These are phyloP conservation scores for Arge pagana DNA, from an alignment of 2,888 invertebrate species.

Conservation along the genomic window DNA sequence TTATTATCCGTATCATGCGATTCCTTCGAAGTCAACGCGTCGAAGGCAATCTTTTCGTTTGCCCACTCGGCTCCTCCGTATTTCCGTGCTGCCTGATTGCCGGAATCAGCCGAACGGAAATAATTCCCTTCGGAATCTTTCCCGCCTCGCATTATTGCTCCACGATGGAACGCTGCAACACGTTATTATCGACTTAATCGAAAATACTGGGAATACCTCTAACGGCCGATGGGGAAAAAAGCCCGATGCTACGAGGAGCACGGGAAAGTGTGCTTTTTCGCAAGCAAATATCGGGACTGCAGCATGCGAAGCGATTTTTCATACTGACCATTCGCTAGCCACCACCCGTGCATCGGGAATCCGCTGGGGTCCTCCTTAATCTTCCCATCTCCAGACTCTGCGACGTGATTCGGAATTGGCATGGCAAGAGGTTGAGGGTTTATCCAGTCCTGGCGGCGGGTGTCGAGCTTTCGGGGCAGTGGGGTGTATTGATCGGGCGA, in stretches of 20 bases:
- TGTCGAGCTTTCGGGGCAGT: conserved; percentile 38
- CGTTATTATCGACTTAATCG: not conserved
- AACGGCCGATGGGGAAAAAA: no score
- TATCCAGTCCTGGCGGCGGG: conserved; percentile 42
- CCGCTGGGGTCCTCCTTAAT: no score
- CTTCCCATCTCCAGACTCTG: no score
- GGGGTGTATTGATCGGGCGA: conserved; percentile 54
- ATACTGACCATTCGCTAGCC: no score
- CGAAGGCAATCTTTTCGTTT: conserved; percentile 9
- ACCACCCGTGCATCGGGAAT: no score
- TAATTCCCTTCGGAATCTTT: not conserved
- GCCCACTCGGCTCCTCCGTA: conserved; percentile 1
- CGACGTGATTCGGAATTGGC: conserved; percentile 7
- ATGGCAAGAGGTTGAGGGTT: conserved; percentile 29
- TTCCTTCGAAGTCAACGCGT: conserved; percentile 1
- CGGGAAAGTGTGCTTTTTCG: no score
- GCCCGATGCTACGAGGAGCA: no score
- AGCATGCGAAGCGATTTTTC: no score
- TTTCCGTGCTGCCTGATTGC: conserved; percentile 1
- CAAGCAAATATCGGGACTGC: no score
- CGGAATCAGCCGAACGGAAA: not conserved
- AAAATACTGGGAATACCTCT: no score
- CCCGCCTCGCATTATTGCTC: not conserved
- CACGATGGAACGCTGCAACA: not conserved
- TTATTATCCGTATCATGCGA: not conserved